These are phyloP conservation scores for Chymomyza amoena DNA, from an alignment of 2,888 invertebrate species.

Conservation along the genomic window DNA sequence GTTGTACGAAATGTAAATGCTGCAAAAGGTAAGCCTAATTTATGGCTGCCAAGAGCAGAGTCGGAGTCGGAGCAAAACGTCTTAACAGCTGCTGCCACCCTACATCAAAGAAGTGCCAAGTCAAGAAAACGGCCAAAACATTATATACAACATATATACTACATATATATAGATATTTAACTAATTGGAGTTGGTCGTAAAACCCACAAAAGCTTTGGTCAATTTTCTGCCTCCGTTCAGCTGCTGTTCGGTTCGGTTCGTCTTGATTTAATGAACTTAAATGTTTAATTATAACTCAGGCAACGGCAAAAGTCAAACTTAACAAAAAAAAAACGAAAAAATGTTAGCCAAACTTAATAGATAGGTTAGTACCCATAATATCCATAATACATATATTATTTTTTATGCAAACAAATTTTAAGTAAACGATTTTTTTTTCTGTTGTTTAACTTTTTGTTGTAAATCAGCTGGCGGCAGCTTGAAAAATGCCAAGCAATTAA, in stretches of 20 bases:
- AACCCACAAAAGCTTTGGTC: constrained; percentile 28
- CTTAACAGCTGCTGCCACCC: neutral
- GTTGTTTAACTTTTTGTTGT: constrained; percentile 19
- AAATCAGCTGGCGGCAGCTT: constrained; percentile 37
- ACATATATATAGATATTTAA: constrained; percentile 31
- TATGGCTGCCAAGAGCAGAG: constrained; percentile 48
- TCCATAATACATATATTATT: neutral
- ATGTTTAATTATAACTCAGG: constrained; percentile 56
- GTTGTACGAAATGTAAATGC: neutral
- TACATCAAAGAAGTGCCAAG: constrained; percentile 7
- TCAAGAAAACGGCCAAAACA: neutral
- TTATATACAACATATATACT: neutral
- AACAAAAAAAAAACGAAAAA: neutral
- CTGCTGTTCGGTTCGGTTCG: neutral
- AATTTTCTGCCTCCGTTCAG: constrained; percentile 30
- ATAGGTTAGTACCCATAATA: neutral
- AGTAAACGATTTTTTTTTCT: neutral
- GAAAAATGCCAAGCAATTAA: constrained; percentile 68
- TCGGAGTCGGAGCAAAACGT: constrained; percentile 6
- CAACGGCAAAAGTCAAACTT: neutral
- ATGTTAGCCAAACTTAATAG: neutral
- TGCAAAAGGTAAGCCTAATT: constrained; percentile 56
- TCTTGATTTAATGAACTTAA: constrained; percentile 58
- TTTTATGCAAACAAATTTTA: neutral
- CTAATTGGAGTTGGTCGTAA: constrained; percentile 56